A percentile compares a stretch with the other conserved stretches of the same genome.
Conservation (phyloP, 2,113 vertebrate species). For the Madoqua kirkii region DNA sequence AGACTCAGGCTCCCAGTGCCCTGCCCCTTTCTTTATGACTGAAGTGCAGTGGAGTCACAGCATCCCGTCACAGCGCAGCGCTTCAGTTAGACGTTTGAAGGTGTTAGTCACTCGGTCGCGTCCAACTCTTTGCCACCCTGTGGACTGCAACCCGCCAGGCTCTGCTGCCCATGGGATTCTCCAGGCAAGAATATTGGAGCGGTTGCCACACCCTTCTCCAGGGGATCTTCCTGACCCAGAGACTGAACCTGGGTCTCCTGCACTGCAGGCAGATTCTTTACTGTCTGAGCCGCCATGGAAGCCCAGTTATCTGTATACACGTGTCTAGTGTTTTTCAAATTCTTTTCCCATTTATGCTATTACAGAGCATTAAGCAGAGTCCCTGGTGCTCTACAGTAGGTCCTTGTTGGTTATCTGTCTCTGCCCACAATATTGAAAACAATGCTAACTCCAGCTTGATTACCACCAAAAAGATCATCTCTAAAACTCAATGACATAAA, state of each 20-base stretch:
- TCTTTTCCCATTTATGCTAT: neutral
- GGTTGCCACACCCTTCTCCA: neutral
- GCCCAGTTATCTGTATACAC: neutral
- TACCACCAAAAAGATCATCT: neutral
- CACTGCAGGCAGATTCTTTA: neutral
- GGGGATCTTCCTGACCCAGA: neutral
- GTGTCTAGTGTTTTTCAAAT: neutral
- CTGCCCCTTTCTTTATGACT: neutral
- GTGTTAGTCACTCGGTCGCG: neutral
- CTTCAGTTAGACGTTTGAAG: neutral
- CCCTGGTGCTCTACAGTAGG: neutral
- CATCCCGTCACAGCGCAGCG: accelerated
- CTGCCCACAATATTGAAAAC: neutral
- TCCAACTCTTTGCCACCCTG: neutral
- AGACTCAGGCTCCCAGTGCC: conserved; percentile 29
- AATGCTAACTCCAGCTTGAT: neutral
- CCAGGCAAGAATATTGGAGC: neutral
- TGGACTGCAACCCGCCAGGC: neutral
- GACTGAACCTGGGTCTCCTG: neutral
- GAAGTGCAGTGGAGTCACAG: neutral
- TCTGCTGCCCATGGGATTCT: neutral
- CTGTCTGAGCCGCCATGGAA: neutral
- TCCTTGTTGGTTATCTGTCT: neutral
- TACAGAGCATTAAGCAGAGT: neutral
- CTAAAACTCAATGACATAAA: neutral